phyloP scores from a whole-genome alignment of 2,797 vertebrate species.

The Xiphorhynchus erythropygius region DNA sequence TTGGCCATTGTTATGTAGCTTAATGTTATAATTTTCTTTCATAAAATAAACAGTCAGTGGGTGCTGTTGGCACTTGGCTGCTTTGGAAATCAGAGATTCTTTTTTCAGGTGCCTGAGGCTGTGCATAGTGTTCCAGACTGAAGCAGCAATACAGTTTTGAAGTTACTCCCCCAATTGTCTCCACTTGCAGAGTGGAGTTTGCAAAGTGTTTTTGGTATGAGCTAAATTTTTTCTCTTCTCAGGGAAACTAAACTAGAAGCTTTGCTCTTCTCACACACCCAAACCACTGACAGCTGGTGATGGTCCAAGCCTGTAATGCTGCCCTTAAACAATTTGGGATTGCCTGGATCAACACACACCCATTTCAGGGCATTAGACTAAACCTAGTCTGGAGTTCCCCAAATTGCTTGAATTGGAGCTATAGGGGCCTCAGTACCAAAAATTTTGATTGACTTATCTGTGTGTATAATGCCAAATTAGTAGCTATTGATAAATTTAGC shows the following conservation, averaged over 20 bases:
- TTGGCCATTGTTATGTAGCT: not conserved
- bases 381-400: not conserved
- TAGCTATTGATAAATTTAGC: not conserved
- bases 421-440: not conserved
- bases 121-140: not conserved
- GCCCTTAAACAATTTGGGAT: not conserved
- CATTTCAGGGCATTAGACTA: not conserved
- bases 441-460: not conserved
- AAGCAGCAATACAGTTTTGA: not conserved
- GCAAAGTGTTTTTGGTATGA: constrained; percentile 5
- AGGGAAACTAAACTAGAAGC: constrained; percentile 2
- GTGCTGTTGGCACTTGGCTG: not conserved
- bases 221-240: not conserved
- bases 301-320: not conserved
- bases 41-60: not conserved
- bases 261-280: not conserved
- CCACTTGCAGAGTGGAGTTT: not conserved
- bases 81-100: constrained; percentile 12
- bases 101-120: constrained; percentile 24
- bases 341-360: not conserved
- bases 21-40: constrained; percentile 9
- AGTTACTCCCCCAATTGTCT: constrained; percentile 15
- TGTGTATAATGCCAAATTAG: not conserved
- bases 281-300: not conserved
- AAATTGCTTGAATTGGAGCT: not conserved